Conservation (phyloP, 2,113 vertebrate genomes). For the Parus major region DNA sequence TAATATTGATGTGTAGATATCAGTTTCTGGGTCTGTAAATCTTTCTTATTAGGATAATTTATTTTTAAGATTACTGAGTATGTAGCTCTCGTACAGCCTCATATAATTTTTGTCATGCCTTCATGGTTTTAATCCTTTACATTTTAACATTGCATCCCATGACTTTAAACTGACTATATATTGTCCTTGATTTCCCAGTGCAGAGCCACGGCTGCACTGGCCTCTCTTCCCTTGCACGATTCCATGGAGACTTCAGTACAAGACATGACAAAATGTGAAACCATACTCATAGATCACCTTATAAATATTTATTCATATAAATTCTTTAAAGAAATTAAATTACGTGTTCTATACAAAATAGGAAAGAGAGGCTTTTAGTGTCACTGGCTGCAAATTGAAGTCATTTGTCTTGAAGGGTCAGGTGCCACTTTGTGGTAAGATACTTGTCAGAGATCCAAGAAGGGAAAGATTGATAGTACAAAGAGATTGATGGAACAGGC, state of each 20-base stretch:
- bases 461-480: conserved; percentile 68
- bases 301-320: conserved; percentile 74
- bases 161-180: neutral
- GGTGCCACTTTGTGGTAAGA: conserved; percentile 67
- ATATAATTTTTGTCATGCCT: neutral
- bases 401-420: conserved; percentile 74
- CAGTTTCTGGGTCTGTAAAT: neutral
- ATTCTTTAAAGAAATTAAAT: conserved; percentile 72
- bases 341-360: conserved; percentile 58
- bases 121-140: neutral
- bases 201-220: neutral
- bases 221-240: neutral
- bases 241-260: neutral
- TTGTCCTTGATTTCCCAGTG: neutral
- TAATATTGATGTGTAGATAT: neutral
- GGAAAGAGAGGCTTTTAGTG: conserved; percentile 65
- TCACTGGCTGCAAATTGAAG: conserved; percentile 73
- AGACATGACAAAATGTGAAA: conserved; percentile 58
- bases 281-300: conserved; percentile 61
- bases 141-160: neutral
- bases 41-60: neutral
- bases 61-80: neutral
- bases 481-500: conserved; percentile 64
- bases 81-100: neutral
- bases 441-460: conserved; percentile 68